These are phyloP conservation scores for Cinara cedri DNA, from an alignment of 2,888 invertebrate species.

Conservation along the genomic window DNA sequence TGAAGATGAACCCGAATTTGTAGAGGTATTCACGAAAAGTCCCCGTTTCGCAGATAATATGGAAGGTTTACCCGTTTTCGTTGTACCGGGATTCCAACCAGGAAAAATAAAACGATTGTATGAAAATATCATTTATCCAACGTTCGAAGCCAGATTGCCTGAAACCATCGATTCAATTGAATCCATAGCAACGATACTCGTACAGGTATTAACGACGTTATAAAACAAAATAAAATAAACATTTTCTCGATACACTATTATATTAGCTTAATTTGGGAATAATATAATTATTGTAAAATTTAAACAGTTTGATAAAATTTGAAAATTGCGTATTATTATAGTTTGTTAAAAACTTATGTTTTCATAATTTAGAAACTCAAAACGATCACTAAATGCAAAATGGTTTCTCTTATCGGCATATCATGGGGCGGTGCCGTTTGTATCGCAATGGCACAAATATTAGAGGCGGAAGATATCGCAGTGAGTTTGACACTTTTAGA, in stretches of 20 bases:
- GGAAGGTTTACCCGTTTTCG: constrained; percentile 4
- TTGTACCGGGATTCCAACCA: constrained; percentile 33
- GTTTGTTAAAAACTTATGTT: no score
- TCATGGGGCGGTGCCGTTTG: constrained; percentile 36
- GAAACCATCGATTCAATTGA: constrained; percentile 39
- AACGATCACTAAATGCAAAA: neutral
- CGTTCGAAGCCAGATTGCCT: constrained; percentile 40
- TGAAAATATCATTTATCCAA: constrained; percentile 33
- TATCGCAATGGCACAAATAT: constrained; percentile 25
- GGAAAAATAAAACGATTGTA: neutral
- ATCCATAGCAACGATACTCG: neutral
- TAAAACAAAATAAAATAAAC: no score
- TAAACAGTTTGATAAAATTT: no score
- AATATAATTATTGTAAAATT: neutral
- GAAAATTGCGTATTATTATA: no score
- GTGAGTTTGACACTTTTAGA: constrained; percentile 32
- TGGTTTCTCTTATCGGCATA: constrained; percentile 24
- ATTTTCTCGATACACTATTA: no score
- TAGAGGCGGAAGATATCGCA: constrained; percentile 36
- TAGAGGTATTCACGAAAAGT: constrained; percentile 32
- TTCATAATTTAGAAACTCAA: constrained; percentile 21
- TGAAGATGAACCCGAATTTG: constrained; percentile 1
- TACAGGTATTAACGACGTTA: constrained; percentile 12
- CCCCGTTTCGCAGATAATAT: neutral
- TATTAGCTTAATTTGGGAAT: no score